phyloP scores from a whole-genome alignment of 2,888 invertebrate genomes.

The Hypomecis punctinalis region DNA sequence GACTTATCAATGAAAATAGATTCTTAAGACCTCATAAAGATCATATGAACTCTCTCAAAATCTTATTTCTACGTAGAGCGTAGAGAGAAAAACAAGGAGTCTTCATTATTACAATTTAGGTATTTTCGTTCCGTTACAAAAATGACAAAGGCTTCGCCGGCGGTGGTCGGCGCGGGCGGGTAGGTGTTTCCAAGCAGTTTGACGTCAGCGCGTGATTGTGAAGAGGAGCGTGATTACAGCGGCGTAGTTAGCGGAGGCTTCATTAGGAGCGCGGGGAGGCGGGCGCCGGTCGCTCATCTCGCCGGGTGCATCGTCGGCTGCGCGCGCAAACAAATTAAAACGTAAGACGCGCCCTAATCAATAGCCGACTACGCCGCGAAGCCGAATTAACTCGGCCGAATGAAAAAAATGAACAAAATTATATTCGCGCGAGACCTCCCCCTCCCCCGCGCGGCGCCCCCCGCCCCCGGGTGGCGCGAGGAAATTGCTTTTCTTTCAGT shows the following conservation, averaged over 20 bases:
- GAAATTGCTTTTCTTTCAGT: slow-evolving; percentile 86
- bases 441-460: slow-evolving; percentile 54
- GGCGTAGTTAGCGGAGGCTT: slow-evolving; percentile 76
- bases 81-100: slow-evolving; percentile 6
- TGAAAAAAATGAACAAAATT: slow-evolving; percentile 85
- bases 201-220: slow-evolving; percentile 69
- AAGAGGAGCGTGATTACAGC: slow-evolving; percentile 74
- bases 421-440: slow-evolving; percentile 83
- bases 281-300: slow-evolving; percentile 69
- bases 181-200: slow-evolving; percentile 38
- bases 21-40: too few relatives aligned
- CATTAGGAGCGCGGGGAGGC: slow-evolving; percentile 65
- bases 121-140: slow-evolving; percentile 25
- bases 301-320: slow-evolving; percentile 79
- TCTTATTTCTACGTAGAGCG: too few relatives aligned
- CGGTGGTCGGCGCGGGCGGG: not conserved
- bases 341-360: slow-evolving; percentile 86
- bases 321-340: slow-evolving; percentile 86
- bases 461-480: slow-evolving; percentile 63
- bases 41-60: too few relatives aligned
- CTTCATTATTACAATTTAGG: slow-evolving; percentile 15
- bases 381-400: slow-evolving; percentile 85
- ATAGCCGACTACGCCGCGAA: slow-evolving; percentile 83
- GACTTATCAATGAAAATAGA: too few relatives aligned
- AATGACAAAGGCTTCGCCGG: slow-evolving; percentile 15